phyloP scores from a whole-genome alignment of 2,888 invertebrate genomes.

The Drosophila dives region DNA sequence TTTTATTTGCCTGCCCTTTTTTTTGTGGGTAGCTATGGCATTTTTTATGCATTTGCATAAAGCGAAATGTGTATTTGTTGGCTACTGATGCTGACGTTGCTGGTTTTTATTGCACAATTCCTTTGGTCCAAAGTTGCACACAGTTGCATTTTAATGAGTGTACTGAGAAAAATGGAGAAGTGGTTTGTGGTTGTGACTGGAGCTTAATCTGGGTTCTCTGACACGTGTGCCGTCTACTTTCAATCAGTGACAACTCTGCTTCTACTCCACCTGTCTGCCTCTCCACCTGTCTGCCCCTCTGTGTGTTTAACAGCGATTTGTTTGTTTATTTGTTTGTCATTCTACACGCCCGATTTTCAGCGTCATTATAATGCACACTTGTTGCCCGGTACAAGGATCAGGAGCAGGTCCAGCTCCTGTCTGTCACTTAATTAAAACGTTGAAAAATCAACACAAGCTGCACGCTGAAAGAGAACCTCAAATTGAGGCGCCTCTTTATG shows the following conservation, averaged over 20 bases:
- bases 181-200: not conserved
- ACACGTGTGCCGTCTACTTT: conserved; percentile 73
- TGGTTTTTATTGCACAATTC: conserved; percentile 73
- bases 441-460: conserved; percentile 71
- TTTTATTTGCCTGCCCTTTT: conserved; percentile 28
- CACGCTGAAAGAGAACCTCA: conserved; percentile 54
- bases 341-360: conserved; percentile 54
- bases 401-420: conserved; percentile 10
- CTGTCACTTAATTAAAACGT: conserved; percentile 80
- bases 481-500: conserved; percentile 61
- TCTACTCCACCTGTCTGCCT: conserved; percentile 17
- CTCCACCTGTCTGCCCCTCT: conserved; percentile 30
- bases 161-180: not conserved
- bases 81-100: conserved; percentile 52
- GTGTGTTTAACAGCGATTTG: conserved; percentile 65
- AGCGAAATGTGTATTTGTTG: conserved; percentile 69
- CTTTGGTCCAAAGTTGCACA: conserved; percentile 65
- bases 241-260: conserved; percentile 53
- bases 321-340: conserved; percentile 69
- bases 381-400: conserved; percentile 28
- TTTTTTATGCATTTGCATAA: conserved; percentile 74
- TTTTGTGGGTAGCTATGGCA: conserved; percentile 18
- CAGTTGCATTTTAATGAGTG: conserved; percentile 79
- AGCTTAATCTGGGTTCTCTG: conserved; percentile 20
- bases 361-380: conserved; percentile 70